phyloP scores from a whole-genome alignment of 2,797 vertebrate species.

The Vireo griseus region DNA sequence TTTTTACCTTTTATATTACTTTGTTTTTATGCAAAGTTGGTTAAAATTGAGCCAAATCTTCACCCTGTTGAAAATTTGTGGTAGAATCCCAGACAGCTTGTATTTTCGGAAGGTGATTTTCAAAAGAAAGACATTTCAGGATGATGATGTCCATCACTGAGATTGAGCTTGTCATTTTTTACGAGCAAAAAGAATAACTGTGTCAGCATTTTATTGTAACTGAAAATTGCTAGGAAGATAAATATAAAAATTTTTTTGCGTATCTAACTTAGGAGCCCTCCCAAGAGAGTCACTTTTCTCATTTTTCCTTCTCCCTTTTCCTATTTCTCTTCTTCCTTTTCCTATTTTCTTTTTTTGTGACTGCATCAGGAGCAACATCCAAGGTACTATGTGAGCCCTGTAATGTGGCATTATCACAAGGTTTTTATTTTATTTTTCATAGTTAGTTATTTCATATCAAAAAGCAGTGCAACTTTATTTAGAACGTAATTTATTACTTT shows the following conservation, averaged over 20 bases:
- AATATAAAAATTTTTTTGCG: not conserved
- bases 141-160: not conserved
- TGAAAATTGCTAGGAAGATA: not conserved
- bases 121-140: accelerated
- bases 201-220: not conserved
- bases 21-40: not conserved
- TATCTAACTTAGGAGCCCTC: not conserved
- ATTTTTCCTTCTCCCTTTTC: accelerated
- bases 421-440: not conserved
- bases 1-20: not conserved
- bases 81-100: accelerated
- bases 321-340: not conserved
- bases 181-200: not conserved
- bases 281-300: not conserved
- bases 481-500: not conserved
- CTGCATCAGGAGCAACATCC: not conserved
- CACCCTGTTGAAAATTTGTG: not conserved
- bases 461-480: not conserved
- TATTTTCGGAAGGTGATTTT: not conserved
- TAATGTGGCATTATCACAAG: not conserved
- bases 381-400: not conserved
- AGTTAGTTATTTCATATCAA: not conserved
- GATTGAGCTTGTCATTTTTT: accelerated
- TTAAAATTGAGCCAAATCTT: not conserved
- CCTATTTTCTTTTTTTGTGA: not conserved